Base-by-base conservation (phyloP, 2,113 vertebrate species). In the Struthio camelus region DNA sequence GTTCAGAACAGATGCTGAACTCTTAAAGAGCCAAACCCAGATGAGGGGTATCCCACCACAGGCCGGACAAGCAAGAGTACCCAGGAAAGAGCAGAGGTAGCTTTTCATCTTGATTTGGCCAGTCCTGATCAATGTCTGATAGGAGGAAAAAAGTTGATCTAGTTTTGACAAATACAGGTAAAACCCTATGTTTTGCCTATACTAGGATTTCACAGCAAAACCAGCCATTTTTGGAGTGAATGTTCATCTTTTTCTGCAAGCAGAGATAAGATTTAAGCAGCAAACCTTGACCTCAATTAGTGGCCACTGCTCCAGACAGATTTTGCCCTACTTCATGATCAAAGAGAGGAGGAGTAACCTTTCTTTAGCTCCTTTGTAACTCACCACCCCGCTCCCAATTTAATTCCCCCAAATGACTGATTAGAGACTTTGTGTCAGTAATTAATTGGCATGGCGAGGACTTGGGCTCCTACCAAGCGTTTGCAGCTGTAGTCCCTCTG, bases 381-480 rank as follows among this genome's bases (percentile, higher is more conserved):
- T 79, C 36, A 83, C 40, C 44, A 44, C 28, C 59, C 51, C 10
- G n/a, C 15, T 94, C 42, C 42, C 22, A 73, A 13, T 91, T 85
- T 75, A 91, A 76, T 80, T 94, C 58, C 62, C 50, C 53, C 65
- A 82, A 88, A 87, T 40, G 76, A 91, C 81, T 96, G 95, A 97
- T 95, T 85, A 91, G 75, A 90, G 46, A 76, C 22, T 94, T 81
- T 78, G 32, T 96, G 81, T 93, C 76, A 89, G 89, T 80, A 95
- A 95, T 95, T 92, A 93, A 96, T 91, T 77, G 90, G 89, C 59
- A 90, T 80, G 76, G 66, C 61, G 86, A 86, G 85, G 86, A 94
- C 90, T 93, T 95, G 89, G 84, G 80, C 36, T 93, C 96, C 89
- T 98, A 99, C 99, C 98, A 53, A 97, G 71, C 4, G 40, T 98